Conservation (phyloP, 2,113 vertebrate genomes). For the Boulengeromyrus knoepffleri region DNA sequence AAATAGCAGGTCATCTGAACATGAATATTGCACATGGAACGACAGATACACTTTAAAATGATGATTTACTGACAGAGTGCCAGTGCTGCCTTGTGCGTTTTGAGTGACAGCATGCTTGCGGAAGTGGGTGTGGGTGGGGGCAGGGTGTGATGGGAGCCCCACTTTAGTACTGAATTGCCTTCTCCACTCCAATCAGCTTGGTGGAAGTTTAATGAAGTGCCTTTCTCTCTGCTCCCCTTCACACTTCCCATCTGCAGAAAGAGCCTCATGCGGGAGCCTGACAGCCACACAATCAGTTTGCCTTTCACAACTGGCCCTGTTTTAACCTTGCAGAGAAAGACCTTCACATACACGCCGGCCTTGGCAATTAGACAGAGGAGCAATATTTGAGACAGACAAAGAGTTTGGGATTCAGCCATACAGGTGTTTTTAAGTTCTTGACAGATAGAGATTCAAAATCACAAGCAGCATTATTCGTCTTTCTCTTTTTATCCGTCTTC, state of each 20-base stretch:
- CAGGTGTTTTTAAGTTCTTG: conserved; percentile 72
- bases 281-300: conserved; percentile 99
- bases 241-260: conserved; percentile 89
- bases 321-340: conserved; percentile 94
- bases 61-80: conserved; percentile 64
- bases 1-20: conserved; percentile 67
- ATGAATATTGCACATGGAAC: conserved; percentile 75
- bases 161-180: conserved; percentile 99
- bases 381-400: conserved; percentile 98
- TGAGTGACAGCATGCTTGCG: conserved; percentile 72
- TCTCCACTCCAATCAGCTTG: conserved; percentile 99
- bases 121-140: conserved; percentile 71
- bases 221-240: conserved; percentile 89
- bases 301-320: conserved; percentile 97
- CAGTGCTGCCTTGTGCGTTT: conserved; percentile 71
- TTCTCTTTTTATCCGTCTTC: conserved; percentile 66
- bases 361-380: conserved; percentile 94
- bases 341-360: conserved; percentile 86
- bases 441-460: conserved; percentile 54
- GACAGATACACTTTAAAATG: conserved; percentile 41
- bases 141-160: conserved; percentile 97
- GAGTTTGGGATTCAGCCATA: conserved; percentile 87
- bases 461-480: conserved; percentile 74
- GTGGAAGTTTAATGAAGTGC: conserved; percentile 99
- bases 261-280: conserved; percentile 97